A percentile compares a stretch with the other conserved stretches of the same genome.
Evolutionary conservation across 2,888 invertebrate genomes (phyloP).

Genomic region (Timema podura): DNA sequence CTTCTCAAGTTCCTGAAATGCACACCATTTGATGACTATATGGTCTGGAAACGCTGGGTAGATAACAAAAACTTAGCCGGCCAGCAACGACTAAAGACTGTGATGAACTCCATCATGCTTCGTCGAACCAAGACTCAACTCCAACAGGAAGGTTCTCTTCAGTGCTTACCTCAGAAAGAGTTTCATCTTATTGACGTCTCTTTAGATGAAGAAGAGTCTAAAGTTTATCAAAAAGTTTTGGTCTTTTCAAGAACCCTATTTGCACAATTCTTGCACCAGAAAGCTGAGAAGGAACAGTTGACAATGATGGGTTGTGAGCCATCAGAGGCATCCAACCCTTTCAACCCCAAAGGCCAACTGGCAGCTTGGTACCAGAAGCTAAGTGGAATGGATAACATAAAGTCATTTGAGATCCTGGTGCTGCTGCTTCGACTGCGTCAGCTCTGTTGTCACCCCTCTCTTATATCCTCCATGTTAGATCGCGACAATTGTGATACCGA

Average conservation of each 20-base stretch:
- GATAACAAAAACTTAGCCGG: constrained; percentile 77
- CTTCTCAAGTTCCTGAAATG: constrained; percentile 78
- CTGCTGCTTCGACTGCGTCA: constrained; percentile 81
- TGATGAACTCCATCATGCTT: constrained; percentile 80
- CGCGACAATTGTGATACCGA: constrained; percentile 42
- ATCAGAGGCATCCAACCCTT: neutral
- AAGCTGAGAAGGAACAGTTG: constrained; percentile 58
- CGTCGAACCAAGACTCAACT: constrained; percentile 83
- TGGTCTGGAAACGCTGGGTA: constrained; percentile 90
- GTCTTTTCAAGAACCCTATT: constrained; percentile 60
- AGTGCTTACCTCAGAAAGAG: constrained; percentile 58
- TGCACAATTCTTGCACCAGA: constrained; percentile 70
- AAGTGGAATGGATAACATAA: constrained; percentile 44
- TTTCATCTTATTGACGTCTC: constrained; percentile 56
- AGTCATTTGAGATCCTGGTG: constrained; percentile 66
- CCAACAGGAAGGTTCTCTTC: constrained; percentile 58
- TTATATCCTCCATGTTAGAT: constrained; percentile 59
- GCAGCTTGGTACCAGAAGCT: constrained; percentile 24
- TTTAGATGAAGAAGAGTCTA: constrained; percentile 65
- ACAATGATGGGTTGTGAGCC: neutral
- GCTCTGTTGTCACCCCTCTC: constrained; percentile 82
- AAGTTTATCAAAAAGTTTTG: constrained; percentile 69
- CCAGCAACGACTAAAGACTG: constrained; percentile 66
- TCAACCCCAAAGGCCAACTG: constrained; percentile 8
- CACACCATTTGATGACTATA: constrained; percentile 83